Evolutionary conservation across 2,113 vertebrate genomes (phyloP), one percentile per base, ranked within the genome.

Genomic region (Trochalopteron elliotii): DNA sequence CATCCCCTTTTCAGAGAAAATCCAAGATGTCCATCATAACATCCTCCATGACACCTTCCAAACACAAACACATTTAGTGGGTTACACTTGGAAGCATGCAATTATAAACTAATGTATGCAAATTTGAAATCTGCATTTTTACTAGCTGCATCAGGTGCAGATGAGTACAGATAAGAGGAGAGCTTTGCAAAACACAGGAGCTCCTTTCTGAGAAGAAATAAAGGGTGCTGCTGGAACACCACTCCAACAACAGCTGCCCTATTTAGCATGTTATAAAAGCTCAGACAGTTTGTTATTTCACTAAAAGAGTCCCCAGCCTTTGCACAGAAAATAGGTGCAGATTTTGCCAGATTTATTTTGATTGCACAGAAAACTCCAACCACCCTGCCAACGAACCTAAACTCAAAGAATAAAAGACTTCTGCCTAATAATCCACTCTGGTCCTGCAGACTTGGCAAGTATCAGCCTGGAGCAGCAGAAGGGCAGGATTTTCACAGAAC

Each of bases 161-260:
- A 89, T 64, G 88, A 90, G 88, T 12, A 75, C 28, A 49, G 87
- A 85, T 25, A 65, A 79, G 82, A 93, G 78, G 37, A 71, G 28
- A 71, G 90, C 60, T 93, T 30, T 87, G 83, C 71, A 71, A 88
- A 94, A 92, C 69, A 81, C 64, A 57, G 85, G 82, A 78, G 82
- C 44, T 86, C 85, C 44, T 68, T 92, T 90, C 76, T 44, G 20
- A 64, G 86, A 67, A 83, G 76, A 49, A 92, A 94, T 30, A 95
- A 90, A 90, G 88, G 71, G 64, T 83, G 52, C 28, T 93, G 90
- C 79, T 80, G 56, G 77, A 90, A 92, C 82, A 83, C 75, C 76
- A 90, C 92, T 96, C 88, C 71, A 96, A 68, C 67, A 94, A 86
- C 90, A 97, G 90, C 94, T 93, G 90, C 85, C 72, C 83, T 75